Percentiles rank a stretch among this genome's conserved stretches.
phyloP scores from a whole-genome alignment of 2,797 vertebrate species.

The Bradypus variegatus region DNA sequence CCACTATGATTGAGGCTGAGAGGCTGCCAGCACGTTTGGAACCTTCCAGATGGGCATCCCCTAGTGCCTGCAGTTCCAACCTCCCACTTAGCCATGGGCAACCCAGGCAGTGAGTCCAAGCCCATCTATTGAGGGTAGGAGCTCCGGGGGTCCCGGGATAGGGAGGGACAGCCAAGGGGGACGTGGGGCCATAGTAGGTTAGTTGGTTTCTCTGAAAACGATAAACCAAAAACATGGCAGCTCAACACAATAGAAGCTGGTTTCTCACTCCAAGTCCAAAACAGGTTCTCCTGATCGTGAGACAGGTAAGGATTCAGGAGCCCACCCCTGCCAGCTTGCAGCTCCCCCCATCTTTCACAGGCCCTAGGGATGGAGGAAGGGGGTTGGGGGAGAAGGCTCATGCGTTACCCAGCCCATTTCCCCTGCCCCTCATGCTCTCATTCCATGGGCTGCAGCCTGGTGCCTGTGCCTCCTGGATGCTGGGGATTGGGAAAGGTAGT shows the following conservation, averaged over 20 bases:
- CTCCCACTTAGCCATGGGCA: background rate
- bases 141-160: background rate
- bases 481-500: too few species aligned
- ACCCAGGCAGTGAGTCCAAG: background rate
- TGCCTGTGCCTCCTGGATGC: background rate
- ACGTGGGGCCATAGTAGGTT: background rate
- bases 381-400: too few species aligned
- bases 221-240: background rate
- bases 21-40: background rate
- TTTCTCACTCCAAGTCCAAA: background rate
- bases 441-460: background rate
- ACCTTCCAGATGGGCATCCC: background rate
- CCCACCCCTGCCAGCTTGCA: background rate
- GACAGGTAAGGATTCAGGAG: background rate
- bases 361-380: background rate
- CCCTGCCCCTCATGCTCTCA: background rate
- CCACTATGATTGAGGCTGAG: background rate
- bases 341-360: background rate
- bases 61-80: too few species aligned
- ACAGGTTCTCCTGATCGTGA: background rate
- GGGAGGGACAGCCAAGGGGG: background rate
- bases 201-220: background rate
- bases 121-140: background rate
- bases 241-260: background rate
- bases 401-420: background rate